Evolutionary conservation across 2,113 vertebrate species (phyloP).

Genomic region (Lutjanus erythropterus): DNA sequence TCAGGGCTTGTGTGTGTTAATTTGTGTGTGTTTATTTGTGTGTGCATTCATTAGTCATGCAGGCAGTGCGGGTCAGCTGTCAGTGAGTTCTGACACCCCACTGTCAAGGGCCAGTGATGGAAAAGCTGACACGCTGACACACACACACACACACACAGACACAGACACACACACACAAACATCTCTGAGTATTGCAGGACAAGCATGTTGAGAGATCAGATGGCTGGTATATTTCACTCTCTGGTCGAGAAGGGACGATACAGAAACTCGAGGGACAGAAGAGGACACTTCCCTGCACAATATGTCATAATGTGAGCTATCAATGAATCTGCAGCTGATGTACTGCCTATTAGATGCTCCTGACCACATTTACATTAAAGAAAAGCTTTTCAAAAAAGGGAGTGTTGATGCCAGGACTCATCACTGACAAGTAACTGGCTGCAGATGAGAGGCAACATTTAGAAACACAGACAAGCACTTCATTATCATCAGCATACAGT

Average conservation of each 20-base stretch:
- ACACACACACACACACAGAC: slow-evolving; percentile 49
- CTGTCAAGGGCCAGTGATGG: slow-evolving; percentile 78
- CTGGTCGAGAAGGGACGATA: background rate
- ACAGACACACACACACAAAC: slow-evolving; percentile 28
- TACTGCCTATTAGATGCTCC: background rate
- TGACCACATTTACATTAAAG: background rate
- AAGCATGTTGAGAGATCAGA: slow-evolving; percentile 51
- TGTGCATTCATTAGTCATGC: slow-evolving; percentile 73
- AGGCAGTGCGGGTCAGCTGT: slow-evolving; percentile 69
- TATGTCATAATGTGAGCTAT: background rate
- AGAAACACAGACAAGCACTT: no score
- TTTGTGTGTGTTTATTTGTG: slow-evolving; percentile 16
- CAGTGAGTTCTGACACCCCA: slow-evolving; percentile 74
- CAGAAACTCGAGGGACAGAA: background rate
- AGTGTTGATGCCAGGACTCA: no score
- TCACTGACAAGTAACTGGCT: no score
- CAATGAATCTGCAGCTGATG: background rate
- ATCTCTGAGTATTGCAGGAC: slow-evolving; percentile 23
- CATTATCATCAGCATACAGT: no score
- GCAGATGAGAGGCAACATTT: no score
- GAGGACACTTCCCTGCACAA: background rate
- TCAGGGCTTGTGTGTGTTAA: slow-evolving; percentile 1
- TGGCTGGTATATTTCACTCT: slow-evolving; percentile 25
- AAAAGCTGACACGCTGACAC: slow-evolving; percentile 47
- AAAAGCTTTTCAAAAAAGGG: background rate